Base-by-base conservation (phyloP, 2,797 vertebrate genomes). In the Anniella stebbinsi region DNA sequence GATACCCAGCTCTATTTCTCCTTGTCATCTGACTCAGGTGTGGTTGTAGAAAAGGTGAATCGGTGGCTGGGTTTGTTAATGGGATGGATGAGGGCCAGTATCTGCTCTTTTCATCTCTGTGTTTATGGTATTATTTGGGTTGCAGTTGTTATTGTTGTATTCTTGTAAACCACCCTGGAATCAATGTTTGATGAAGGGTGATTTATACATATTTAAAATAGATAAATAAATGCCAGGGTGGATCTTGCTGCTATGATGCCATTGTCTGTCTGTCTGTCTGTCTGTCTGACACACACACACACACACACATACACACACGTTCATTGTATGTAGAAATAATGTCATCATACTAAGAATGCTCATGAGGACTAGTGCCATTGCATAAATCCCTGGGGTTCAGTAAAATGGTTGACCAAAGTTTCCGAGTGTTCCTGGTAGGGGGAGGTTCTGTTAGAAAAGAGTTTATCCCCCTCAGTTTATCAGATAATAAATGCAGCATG, bases 401-500 rank as follows among this genome's bases (percentile, higher is more conserved):
- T 36, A 21, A 45, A 51, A 60, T 8, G 25, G 13, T 17, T 17
- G 13, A 41, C 45, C 54, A 80, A 87, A 69, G 30, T 66, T 1
- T 54, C 69, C 23, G 17, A 82, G 80, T 63, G 21, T 25, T 51
- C 30, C 66, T 30, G 23, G 25, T 57, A 83, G 38, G 30, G 57
- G 66, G 30, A 66, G 60, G 54, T 33, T 87, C 69, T 23, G 75
- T 78, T 78, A 51, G 33, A 67, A 88, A 54, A 84, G 80, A 1
- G 11, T 36, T 69, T 80, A n/a, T 15, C 86, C 48, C 86, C 73
- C 9, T 21, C 33, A 0, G 0, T 67, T 86, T 3, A 0, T 82
- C 78, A 82, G 75, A 86, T 94, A 95, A 96, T 96, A 93, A 93
- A 96, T 93, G 87, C 90, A 92, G 75, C 94, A 76, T 94, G 88